Conservation (phyloP, 2,113 vertebrate species). For the Oenanthe oenanthe region DNA sequence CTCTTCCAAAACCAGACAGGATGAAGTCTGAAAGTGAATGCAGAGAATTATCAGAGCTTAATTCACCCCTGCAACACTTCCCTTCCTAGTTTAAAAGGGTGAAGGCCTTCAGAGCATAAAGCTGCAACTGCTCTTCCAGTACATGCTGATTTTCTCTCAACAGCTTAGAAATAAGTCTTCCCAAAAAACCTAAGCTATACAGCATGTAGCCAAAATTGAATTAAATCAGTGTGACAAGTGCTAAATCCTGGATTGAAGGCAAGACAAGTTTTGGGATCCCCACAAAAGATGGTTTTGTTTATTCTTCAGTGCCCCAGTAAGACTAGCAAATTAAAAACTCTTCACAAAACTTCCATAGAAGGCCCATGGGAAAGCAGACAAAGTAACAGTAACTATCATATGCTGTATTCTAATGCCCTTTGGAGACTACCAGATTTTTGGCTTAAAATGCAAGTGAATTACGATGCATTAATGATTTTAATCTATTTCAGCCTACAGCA, state of each 20-base stretch:
- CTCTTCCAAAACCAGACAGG: not conserved
- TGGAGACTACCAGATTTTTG: slow-evolving; percentile 26
- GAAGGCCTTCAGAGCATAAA: not conserved
- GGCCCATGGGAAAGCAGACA: not conserved
- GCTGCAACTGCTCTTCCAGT: not conserved
- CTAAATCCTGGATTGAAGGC: not conserved
- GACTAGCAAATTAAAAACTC: not conserved
- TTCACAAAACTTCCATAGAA: not conserved
- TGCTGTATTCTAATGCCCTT: slow-evolving; percentile 16
- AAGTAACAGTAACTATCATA: not conserved
- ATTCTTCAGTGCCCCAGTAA: not conserved
- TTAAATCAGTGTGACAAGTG: not conserved
- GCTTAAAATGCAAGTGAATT: slow-evolving; percentile 17
- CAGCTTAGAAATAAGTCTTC: not conserved
- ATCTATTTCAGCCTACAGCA: not conserved
- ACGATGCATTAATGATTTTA: not conserved
- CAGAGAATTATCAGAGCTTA: not conserved
- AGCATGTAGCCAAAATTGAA: not conserved
- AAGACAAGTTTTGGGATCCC: not conserved
- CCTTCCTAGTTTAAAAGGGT: not conserved
- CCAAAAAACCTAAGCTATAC: not conserved
- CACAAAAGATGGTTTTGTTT: not conserved
- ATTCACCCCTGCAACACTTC: not conserved
- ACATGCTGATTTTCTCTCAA: not conserved
- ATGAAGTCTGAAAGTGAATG: not conserved